A percentile compares a stretch with the other conserved stretches of the same genome.
These are phyloP conservation scores for Dipodomys stephensi DNA, from an alignment of 2,113 vertebrate species.

Conservation along the genomic window DNA sequence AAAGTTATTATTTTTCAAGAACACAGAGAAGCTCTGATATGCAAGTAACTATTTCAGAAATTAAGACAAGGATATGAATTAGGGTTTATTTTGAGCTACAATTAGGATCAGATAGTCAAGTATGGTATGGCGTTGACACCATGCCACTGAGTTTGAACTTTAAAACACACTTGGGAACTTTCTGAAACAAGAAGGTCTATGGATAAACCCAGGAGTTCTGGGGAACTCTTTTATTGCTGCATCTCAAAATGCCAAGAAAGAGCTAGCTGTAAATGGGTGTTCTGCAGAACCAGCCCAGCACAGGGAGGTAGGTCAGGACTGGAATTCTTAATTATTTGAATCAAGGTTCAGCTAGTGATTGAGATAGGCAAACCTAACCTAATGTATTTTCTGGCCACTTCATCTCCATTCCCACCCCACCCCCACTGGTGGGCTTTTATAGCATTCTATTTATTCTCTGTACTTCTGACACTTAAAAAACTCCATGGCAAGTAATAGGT, in stretches of 20 bases:
- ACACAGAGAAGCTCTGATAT: neutral
- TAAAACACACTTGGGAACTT: neutral
- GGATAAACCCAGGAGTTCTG: neutral
- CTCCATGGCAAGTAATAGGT: neutral
- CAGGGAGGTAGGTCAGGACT: neutral
- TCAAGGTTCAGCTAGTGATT: neutral
- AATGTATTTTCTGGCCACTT: neutral
- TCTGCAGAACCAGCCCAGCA: neutral
- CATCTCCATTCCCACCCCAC: neutral
- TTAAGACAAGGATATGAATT: neutral
- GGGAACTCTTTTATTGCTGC: neutral
- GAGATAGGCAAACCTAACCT: neutral
- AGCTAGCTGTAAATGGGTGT: neutral
- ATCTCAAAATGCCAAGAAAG: neutral
- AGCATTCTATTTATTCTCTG: constrained; percentile 8
- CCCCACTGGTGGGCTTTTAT: neutral
- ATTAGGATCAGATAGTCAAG: neutral
- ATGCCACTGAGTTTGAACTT: neutral
- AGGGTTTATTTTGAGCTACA: neutral
- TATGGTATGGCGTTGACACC: neutral
- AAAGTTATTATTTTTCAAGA: neutral
- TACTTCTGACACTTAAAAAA: constrained; percentile 34
- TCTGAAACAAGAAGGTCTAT: neutral
- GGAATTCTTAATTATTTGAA: constrained; percentile 34
- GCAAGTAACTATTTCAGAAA: neutral